Evolutionary conservation across 2,113 vertebrate species (phyloP), one percentile per base, ranked within the genome.

Genomic region (Ammodytes marinus): DNA sequence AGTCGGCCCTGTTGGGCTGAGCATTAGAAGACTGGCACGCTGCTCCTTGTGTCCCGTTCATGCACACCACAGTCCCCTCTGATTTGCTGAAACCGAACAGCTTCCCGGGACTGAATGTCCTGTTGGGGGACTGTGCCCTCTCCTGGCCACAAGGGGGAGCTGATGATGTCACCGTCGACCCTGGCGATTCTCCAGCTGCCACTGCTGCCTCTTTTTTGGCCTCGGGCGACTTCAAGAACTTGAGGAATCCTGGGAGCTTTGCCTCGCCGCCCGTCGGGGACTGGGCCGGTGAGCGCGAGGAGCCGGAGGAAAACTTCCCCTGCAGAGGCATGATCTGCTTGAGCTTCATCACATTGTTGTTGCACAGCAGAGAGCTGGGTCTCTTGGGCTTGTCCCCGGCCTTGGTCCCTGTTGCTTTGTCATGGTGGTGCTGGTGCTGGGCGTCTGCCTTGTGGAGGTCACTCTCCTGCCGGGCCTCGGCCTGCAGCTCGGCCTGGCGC

Each of bases 311-410:
- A 80, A 97, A 97, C 88, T 97, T 97, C 77, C 96, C 95, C 94
- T 98, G 97, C 15, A 98, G 88, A 1, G 97, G 97, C 91, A 98
- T 97, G 88, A 98, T 98, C 92, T 98, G 97, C 91, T 97, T 97
- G 9, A 98, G 93, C 92, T 97, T 97, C 95, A 98, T 94, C 84
- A 98, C 97, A 0, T 98, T 97, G 94, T 97, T 98, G 90, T 96
- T 96, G 2, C 97, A 96, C 90, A 98, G 92, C 57, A 98, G 94
- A 10, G 96, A 97, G 81, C 96, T 97, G 9, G 97, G 97, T 42
- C 97, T 93, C 82, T 96, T 97, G 74, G 96, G 96, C 43, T 97
- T 96, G 82, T 97, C 97, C 0, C 94, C 90, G 4, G 74, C 0
- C 88, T 93, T 14, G 73, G 2, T 90, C 86, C 2, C 93, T 77